Conservation (phyloP, 2,888 invertebrate species). For the Aromia moschata region DNA sequence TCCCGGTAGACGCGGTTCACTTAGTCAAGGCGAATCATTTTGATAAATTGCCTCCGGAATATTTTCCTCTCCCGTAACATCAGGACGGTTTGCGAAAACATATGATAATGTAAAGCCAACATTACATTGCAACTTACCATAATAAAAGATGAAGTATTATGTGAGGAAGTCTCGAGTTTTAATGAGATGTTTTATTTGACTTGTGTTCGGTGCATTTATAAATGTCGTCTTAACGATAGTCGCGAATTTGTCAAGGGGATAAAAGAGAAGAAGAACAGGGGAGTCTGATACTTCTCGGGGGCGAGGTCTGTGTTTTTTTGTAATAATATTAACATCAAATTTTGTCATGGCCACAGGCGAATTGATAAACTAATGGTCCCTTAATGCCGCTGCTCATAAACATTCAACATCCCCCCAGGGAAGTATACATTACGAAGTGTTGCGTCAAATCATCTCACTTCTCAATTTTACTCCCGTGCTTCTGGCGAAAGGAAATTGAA, state of each 20-base stretch:
- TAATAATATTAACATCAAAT: slow-evolving; percentile 20
- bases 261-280: slow-evolving; percentile 36
- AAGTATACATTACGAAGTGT: too few relatives aligned
- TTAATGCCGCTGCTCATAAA: too few relatives aligned
- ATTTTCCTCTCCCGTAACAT: slow-evolving; percentile 24
- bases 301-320: slow-evolving; percentile 14
- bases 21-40: slow-evolving; percentile 33
- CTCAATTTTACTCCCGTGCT: too few relatives aligned
- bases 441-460: too few relatives aligned
- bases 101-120: slow-evolving; percentile 31
- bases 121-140: slow-evolving; percentile 28
- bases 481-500: too few relatives aligned
- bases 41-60: slow-evolving; percentile 28
- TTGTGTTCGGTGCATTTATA: slow-evolving; percentile 41
- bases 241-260: slow-evolving; percentile 43
- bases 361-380: slow-evolving; percentile 3
- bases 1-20: slow-evolving; percentile 30
- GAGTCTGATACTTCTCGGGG: slow-evolving; percentile 20
- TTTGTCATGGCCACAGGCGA: slow-evolving; percentile 15
- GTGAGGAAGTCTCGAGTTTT: slow-evolving; percentile 40
- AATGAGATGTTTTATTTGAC: slow-evolving; percentile 46
- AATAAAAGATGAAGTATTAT: slow-evolving; percentile 38
- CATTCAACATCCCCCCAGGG: too few relatives aligned
- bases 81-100: slow-evolving; percentile 33
- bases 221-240: slow-evolving; percentile 40